These are phyloP conservation scores for fruit fly (Drosophila melanogaster) DNA, from an alignment of 1,140 invertebrate species.

Conservation along the genomic window Release_6_plus_ISO1_MT NT_033779.5:5399001-5399500, in stretches of 20 bases:
- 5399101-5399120: conserved; percentile 53
- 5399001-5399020: conserved; percentile 49
- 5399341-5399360: conserved; percentile 35
- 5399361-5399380: conserved; percentile 38
- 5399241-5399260: conserved; percentile 36
- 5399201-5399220: conserved; percentile 74
- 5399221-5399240: conserved; percentile 65
- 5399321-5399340: conserved; percentile 61
- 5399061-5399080: conserved; percentile 13
- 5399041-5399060: conserved; percentile 29
- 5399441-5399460: conserved; percentile 63
- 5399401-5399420: conserved; percentile 27
- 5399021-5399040: conserved; percentile 65
- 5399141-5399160: conserved; percentile 62
- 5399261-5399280: conserved; percentile 40
- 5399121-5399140: conserved; percentile 51
- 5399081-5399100: conserved; percentile 14
- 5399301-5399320: conserved; percentile 39
- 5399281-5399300: conserved; percentile 29
- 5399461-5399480: conserved; percentile 55
- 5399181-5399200: conserved; percentile 51
- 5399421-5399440: conserved; percentile 55
- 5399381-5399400: conserved; percentile 2
- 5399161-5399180: conserved; percentile 72
- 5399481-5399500: conserved; percentile 63